A percentile compares a stretch with the other conserved stretches of the same genome.
These are phyloP conservation scores for Oostethus manadensis DNA, from an alignment of 2,113 vertebrate species.

Conservation along the genomic window DNA sequence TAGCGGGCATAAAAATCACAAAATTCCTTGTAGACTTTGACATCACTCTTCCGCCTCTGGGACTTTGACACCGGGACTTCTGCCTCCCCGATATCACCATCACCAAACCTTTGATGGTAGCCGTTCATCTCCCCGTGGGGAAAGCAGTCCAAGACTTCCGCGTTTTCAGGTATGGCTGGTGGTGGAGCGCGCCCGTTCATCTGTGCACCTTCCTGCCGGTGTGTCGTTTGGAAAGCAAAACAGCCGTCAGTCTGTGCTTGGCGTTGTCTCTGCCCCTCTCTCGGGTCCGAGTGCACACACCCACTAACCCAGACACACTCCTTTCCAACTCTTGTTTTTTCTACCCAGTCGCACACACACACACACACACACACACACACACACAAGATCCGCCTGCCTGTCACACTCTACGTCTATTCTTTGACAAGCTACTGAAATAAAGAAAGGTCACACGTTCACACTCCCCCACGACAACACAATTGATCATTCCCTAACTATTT, in stretches of 20 bases:
- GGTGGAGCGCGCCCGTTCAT: conserved; percentile 63
- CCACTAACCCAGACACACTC: conserved; percentile 25
- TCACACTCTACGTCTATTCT: conserved; percentile 54
- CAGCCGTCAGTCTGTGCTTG: conserved; percentile 36
- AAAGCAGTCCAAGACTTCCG: conserved; percentile 59
- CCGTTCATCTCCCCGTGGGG: conserved; percentile 50
- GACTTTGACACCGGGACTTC: conserved; percentile 85
- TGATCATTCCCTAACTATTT: neutral
- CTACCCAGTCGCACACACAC: conserved; percentile 10
- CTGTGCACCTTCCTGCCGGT: conserved; percentile 62
- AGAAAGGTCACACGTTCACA: conserved; percentile 50
- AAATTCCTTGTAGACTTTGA: conserved; percentile 97
- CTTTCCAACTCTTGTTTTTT: conserved; percentile 27
- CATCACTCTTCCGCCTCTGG: conserved; percentile 87
- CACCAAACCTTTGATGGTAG: conserved; percentile 49
- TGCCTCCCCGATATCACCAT: conserved; percentile 61
- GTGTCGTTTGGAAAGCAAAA: conserved; percentile 25
- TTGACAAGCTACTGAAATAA: conserved; percentile 69
- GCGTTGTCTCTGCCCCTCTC: conserved; percentile 34
- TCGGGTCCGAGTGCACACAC: conserved; percentile 8
- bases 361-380: conserved; percentile 14
- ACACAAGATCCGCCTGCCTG: conserved; percentile 27
- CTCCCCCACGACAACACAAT: conserved; percentile 2
- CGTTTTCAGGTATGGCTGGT: conserved; percentile 78
- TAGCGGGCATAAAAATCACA: conserved; percentile 97